Percentiles rank a stretch among this genome's conserved stretches.
Evolutionary conservation across 2,888 invertebrate genomes (phyloP).

Genomic region (Zygothrica quintamaculata): DNA sequence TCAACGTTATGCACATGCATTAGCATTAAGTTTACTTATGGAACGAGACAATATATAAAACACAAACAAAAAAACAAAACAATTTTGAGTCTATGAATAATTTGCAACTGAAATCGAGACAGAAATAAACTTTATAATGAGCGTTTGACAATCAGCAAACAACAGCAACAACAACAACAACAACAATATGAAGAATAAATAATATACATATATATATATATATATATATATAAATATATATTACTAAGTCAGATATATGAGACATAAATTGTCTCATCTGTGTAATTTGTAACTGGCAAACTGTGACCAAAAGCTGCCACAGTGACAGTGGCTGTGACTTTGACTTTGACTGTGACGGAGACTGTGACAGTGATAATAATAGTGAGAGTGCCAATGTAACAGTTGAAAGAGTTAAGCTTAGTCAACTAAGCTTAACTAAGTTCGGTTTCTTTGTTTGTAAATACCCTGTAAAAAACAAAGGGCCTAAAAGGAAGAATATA

Average conservation of each 20-base stretch:
- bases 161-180: too few species aligned
- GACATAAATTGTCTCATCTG: conserved; percentile 14
- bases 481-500: too few species aligned
- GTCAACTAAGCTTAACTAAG: conserved; percentile 7
- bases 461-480: too few species aligned
- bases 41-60: conserved; percentile 7
- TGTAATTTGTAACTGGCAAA: neutral
- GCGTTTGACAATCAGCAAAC: conserved; percentile 17
- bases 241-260: conserved; percentile 7
- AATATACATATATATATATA: too few species aligned
- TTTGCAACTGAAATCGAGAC: conserved; percentile 34
- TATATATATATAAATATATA: too few species aligned
- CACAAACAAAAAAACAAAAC: neutral
- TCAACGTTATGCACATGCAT: neutral
- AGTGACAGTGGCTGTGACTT: conserved; percentile 5
- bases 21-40: neutral
- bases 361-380: conserved; percentile 5
- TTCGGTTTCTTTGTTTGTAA: neutral
- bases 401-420: conserved; percentile 7
- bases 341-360: conserved; percentile 6
- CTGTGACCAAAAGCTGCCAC: neutral
- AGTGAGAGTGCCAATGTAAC: conserved; percentile 3
- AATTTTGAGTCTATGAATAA: conserved; percentile 15
- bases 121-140: conserved; percentile 25
- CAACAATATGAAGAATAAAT: too few species aligned